These are phyloP conservation scores for Galerucella pusilla DNA, from an alignment of 2,888 invertebrate genomes.

Conservation along the genomic window DNA sequence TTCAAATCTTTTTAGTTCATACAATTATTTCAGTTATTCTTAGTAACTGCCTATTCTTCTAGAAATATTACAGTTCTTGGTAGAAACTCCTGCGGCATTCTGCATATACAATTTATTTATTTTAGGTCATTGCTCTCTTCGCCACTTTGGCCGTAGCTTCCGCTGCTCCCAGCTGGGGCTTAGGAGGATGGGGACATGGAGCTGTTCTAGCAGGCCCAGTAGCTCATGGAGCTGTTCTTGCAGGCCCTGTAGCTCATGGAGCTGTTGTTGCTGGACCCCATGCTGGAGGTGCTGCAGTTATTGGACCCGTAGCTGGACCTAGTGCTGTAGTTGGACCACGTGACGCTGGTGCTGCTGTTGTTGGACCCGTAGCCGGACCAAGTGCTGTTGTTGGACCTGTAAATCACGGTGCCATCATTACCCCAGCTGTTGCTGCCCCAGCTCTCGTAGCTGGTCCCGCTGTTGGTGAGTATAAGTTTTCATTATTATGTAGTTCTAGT, in stretches of 20 bases:
- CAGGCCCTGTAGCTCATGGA: slow-evolving; percentile 40
- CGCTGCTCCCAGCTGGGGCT: slow-evolving; percentile 42
- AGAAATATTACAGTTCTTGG: too few species aligned
- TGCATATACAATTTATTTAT: neutral
- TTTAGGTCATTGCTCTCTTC: slow-evolving; percentile 44
- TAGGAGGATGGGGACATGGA: slow-evolving; percentile 29
- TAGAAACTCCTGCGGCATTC: too few species aligned
- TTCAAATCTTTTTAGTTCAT: too few species aligned
- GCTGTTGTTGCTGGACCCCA: slow-evolving; percentile 45
- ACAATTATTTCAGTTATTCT: too few species aligned
- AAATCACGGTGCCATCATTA: slow-evolving; percentile 42
- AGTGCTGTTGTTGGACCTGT: slow-evolving; percentile 46
- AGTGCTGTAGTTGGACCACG: slow-evolving; percentile 44
- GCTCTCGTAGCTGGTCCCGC: slow-evolving; percentile 34
- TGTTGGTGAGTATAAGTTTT: slow-evolving; percentile 26
- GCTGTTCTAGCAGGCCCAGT: slow-evolving; percentile 38
- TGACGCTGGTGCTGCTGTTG: slow-evolving; percentile 39
- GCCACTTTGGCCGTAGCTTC: slow-evolving; percentile 49
- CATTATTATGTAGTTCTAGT: neutral
- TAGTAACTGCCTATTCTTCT: too few species aligned
- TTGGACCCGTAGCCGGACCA: slow-evolving; percentile 43
- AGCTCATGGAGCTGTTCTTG: slow-evolving; percentile 41
- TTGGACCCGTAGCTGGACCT: slow-evolving; percentile 43
- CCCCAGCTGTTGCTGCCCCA: slow-evolving; percentile 37
- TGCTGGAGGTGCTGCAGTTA: slow-evolving; percentile 39